Conservation (phyloP, 2,888 invertebrate species). For the Metellina segmentata region DNA sequence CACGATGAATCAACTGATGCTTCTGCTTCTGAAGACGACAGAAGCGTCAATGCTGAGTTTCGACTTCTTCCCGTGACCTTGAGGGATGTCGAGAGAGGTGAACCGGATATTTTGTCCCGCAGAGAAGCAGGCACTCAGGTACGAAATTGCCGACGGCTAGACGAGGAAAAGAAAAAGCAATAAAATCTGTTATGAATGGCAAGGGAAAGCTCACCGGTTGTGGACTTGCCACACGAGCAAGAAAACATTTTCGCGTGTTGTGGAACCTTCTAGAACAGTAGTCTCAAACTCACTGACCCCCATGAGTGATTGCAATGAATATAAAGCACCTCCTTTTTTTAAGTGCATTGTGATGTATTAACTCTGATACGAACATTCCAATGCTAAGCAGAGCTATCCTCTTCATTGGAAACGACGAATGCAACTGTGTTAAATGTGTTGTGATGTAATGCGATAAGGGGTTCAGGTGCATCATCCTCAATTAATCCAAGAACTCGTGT, state of each 20-base stretch:
- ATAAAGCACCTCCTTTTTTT: too few species aligned
- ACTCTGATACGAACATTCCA: too few species aligned
- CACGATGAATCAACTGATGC: neutral
- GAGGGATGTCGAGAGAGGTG: constrained; percentile 60
- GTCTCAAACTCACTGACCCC: neutral
- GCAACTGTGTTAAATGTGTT: too few species aligned
- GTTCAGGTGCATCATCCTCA: too few species aligned
- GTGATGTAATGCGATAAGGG: too few species aligned
- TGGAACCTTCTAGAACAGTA: neutral
- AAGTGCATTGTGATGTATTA: too few species aligned
- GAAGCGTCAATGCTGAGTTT: constrained; percentile 26
- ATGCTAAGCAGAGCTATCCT: too few species aligned
- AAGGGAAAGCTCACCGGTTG: neutral
- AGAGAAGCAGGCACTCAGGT: constrained; percentile 1
- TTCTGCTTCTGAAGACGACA: neutral
- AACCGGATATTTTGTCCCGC: constrained; percentile 67
- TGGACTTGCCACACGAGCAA: neutral
- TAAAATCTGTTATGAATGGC: neutral
- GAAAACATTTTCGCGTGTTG: neutral
- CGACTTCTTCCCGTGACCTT: constrained; percentile 56
- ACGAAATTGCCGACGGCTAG: constrained; percentile 27
- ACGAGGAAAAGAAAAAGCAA: constrained; percentile 10
- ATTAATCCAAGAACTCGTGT: too few species aligned
- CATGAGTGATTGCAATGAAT: too few species aligned
- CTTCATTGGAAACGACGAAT: too few species aligned